Percentiles rank a stretch among this genome's conserved stretches.
These are phyloP conservation scores for Muschampia plurimacula DNA, from an alignment of 2,888 invertebrate species.

Conservation along the genomic window DNA sequence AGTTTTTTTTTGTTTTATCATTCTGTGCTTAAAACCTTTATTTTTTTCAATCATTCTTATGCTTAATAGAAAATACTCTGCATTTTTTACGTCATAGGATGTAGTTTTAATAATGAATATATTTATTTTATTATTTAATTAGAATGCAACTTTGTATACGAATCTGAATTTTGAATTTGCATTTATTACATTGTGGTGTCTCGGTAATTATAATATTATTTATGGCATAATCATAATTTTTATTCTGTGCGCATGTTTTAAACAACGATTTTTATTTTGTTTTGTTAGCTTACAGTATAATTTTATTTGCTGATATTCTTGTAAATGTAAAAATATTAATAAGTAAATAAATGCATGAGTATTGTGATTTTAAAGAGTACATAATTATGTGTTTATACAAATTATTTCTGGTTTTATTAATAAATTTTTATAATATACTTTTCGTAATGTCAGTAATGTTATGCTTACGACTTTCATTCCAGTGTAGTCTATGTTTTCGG, in stretches of 20 bases:
- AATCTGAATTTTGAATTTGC: slow-evolving; percentile 60
- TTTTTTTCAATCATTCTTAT: not conserved
- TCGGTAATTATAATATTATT: slow-evolving; percentile 49
- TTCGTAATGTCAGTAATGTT: slow-evolving; percentile 64
- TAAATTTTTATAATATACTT: slow-evolving; percentile 54
- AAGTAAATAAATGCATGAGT: slow-evolving; percentile 41
- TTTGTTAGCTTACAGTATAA: slow-evolving; percentile 66
- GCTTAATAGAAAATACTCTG: not conserved
- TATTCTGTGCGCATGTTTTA: slow-evolving; percentile 54
- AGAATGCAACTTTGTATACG: slow-evolving; percentile 43
- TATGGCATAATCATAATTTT: slow-evolving; percentile 57
- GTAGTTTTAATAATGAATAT: not conserved
- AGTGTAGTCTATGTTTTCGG: slow-evolving; percentile 74
- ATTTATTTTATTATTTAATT: slow-evolving; percentile 37
- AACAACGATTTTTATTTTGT: slow-evolving; percentile 56
- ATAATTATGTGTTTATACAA: slow-evolving; percentile 15
- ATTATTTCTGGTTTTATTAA: slow-evolving; percentile 48
- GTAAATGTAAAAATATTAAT: slow-evolving; percentile 38
- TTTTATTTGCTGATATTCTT: slow-evolving; percentile 69
- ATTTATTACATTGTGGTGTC: slow-evolving; percentile 72
- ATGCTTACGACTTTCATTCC: slow-evolving; percentile 80
- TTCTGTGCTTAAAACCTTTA: too few species aligned
- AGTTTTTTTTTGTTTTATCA: too few species aligned
- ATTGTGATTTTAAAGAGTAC: slow-evolving; percentile 29
- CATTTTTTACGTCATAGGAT: not conserved